Evolutionary conservation across 2,797 vertebrate species (phyloP).

Genomic region (Sternarchorhynchus goeldii): DNA sequence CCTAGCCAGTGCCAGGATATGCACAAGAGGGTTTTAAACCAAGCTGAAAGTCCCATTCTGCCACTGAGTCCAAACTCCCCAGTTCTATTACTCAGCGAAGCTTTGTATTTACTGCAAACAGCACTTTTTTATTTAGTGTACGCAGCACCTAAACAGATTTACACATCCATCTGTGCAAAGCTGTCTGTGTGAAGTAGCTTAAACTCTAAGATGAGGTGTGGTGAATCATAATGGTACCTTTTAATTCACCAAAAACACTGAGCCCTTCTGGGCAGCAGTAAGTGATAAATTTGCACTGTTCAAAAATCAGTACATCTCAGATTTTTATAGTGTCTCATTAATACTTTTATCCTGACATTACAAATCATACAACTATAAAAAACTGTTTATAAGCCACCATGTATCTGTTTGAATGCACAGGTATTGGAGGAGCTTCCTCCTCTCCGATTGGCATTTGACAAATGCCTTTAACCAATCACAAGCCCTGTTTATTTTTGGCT

Average conservation of each 20-base stretch:
- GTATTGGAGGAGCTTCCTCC: neutral
- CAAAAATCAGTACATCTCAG: neutral
- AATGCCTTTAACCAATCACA: neutral
- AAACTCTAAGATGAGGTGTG: neutral
- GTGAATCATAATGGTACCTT: neutral
- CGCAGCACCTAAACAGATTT: neutral
- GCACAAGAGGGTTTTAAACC: conserved; percentile 8
- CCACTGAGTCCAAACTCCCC: conserved; percentile 1
- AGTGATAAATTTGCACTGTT: neutral
- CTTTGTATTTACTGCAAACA: conserved; percentile 12
- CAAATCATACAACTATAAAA: too few relatives aligned
- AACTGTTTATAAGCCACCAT: too few relatives aligned
- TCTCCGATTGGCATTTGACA: neutral
- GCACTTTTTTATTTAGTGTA: neutral
- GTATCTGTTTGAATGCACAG: neutral
- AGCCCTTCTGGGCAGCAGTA: neutral
- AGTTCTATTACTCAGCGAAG: neutral
- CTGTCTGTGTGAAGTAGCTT: neutral
- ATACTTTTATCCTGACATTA: neutral
- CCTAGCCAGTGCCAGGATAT: conserved; percentile 14
- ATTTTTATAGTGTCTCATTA: neutral
- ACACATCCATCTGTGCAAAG: neutral
- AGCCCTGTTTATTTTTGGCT: neutral
- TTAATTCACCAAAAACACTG: neutral
- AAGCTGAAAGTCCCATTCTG: conserved; percentile 49